Evolutionary conservation across 2,888 invertebrate species (phyloP).

Genomic region (Lycocerus yunnanus): DNA sequence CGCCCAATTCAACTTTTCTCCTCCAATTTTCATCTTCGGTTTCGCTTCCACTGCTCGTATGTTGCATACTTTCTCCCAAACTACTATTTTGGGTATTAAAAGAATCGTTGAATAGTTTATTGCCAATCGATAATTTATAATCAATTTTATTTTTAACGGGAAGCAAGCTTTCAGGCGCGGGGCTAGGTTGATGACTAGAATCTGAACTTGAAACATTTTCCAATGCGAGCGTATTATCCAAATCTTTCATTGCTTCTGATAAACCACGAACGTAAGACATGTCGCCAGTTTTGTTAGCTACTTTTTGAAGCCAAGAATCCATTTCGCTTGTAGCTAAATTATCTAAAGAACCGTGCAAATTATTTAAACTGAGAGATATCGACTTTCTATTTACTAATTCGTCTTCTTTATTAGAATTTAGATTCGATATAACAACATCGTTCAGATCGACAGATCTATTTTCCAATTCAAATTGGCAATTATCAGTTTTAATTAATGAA

Average conservation of each 20-base stretch:
- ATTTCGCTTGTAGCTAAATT: conserved; percentile 48
- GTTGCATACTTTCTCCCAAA: conserved; percentile 44
- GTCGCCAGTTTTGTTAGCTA: conserved; percentile 64
- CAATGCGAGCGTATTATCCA: conserved; percentile 66
- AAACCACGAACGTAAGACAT: conserved; percentile 65
- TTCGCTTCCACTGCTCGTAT: conserved; percentile 61
- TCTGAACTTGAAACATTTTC: conserved; percentile 66
- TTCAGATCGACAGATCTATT: conserved; percentile 32
- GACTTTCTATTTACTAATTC: conserved; percentile 50
- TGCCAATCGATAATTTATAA: conserved; percentile 51
- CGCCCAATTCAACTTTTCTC: conserved; percentile 63
- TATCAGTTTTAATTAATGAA: conserved; percentile 62
- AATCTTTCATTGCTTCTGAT: conserved; percentile 67
- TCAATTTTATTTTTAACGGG: conserved; percentile 39
- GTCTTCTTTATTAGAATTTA: conserved; percentile 36
- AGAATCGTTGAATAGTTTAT: conserved; percentile 12
- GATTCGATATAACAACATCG: conserved; percentile 29
- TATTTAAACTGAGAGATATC: conserved; percentile 62
- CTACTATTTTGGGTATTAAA: conserved; percentile 40
- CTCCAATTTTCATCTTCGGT: conserved; percentile 69
- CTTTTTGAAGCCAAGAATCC: conserved; percentile 66
- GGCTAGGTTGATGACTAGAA: conserved; percentile 61
- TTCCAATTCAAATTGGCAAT: conserved; percentile 50
- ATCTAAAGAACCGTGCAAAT: conserved; percentile 73
- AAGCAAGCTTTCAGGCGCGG: conserved; percentile 55